Conservation (phyloP, 2,113 vertebrate species). For the Ophthalmolycus amberensis region DNA sequence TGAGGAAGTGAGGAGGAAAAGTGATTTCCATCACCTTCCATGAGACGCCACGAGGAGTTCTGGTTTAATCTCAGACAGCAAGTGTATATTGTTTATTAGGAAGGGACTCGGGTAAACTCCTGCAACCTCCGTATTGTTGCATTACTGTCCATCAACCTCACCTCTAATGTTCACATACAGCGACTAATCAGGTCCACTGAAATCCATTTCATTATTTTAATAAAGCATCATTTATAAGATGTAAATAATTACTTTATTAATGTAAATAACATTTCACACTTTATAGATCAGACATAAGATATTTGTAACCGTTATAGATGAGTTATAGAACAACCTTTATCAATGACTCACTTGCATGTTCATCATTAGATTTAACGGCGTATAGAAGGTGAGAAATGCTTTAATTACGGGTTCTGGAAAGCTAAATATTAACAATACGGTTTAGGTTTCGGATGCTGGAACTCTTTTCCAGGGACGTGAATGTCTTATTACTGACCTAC, state of each 20-base stretch:
- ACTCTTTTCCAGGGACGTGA: neutral
- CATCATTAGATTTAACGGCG: neutral
- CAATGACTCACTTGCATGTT: neutral
- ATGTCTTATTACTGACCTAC: neutral
- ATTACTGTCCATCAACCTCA: neutral
- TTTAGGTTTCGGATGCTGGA: no score
- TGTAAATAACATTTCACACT: neutral
- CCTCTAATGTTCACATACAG: neutral
- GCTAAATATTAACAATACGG: neutral
- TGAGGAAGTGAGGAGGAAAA: neutral
- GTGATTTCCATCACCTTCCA: slow-evolving; percentile 15
- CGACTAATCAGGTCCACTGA: neutral
- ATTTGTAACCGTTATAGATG: neutral
- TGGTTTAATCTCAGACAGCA: slow-evolving; percentile 35
- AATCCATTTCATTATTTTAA: neutral
- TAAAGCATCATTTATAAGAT: neutral
- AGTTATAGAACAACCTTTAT: no score
- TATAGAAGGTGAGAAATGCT: neutral
- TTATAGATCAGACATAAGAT: neutral
- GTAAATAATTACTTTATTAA: neutral
- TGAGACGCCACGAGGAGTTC: neutral
- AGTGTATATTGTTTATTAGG: slow-evolving; percentile 60
- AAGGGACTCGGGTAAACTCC: slow-evolving; percentile 26
- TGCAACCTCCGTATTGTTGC: neutral
- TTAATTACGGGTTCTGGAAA: neutral